Percentiles rank a stretch among this genome's conserved stretches.
Conservation (phyloP, 2,888 invertebrate species). For the Sesamia inferens region DNA sequence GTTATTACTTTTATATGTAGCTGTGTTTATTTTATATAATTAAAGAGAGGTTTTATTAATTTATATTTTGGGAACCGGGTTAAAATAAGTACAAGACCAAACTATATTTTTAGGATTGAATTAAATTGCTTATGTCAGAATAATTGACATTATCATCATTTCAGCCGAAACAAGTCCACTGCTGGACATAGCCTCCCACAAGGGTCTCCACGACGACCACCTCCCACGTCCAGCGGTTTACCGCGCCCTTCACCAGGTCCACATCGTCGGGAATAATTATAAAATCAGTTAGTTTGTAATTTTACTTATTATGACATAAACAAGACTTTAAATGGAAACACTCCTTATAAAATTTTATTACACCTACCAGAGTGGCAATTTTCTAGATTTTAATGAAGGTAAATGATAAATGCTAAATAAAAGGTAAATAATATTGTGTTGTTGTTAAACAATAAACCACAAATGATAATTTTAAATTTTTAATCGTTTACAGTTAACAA, state of each 20-base stretch:
- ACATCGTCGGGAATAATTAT: slow-evolving; percentile 22
- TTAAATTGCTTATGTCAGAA: slow-evolving; percentile 1
- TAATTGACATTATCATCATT: too few relatives aligned
- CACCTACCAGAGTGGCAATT: neutral
- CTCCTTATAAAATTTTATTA: neutral
- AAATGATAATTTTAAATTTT: neutral
- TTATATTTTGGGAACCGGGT: slow-evolving; percentile 3
- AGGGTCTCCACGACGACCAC: too few relatives aligned
- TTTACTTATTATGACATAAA: neutral
- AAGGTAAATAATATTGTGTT: neutral
- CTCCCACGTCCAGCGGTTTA: too few relatives aligned
- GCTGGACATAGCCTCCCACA: too few relatives aligned
- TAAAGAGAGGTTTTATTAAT: slow-evolving; percentile 22
- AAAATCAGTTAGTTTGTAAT: neutral
- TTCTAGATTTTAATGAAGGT: neutral
- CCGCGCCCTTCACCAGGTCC: too few relatives aligned
- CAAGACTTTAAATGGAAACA: neutral
- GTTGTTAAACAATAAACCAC: neutral
- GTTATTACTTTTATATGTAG: slow-evolving; percentile 36
- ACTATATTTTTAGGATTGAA: slow-evolving; percentile 15
- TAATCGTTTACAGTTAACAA: slow-evolving; percentile 12
- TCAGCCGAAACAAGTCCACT: too few relatives aligned
- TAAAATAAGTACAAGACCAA: neutral
- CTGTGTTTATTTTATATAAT: slow-evolving; percentile 2
- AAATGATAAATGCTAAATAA: too few relatives aligned